phyloP scores from a whole-genome alignment of 2,797 vertebrate species.

The Enteromius argenteus region DNA sequence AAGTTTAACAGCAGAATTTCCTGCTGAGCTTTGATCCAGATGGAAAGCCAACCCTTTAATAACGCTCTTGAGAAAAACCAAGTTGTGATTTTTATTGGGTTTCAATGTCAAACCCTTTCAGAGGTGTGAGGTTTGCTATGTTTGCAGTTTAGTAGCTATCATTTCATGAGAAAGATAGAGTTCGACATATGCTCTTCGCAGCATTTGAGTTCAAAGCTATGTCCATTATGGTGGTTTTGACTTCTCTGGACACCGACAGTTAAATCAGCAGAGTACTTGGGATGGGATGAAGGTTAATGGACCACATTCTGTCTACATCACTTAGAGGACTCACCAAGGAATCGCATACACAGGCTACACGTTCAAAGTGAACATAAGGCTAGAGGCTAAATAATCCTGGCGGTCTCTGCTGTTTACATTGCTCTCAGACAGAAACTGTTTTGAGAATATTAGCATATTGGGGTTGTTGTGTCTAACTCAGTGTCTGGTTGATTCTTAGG shows the following conservation, averaged over 20 bases:
- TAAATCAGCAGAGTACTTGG: neutral
- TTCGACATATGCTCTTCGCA: conserved; percentile 27
- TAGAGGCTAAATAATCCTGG: neutral
- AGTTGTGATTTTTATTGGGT: conserved; percentile 53
- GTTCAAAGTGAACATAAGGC: neutral
- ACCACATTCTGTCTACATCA: neutral
- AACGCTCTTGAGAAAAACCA: conserved; percentile 50
- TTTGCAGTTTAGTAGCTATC: conserved; percentile 19
- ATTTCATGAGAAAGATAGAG: conserved; percentile 33
- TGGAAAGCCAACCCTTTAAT: conserved; percentile 55
- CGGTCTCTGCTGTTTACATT: conserved; percentile 40
- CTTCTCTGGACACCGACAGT: neutral
- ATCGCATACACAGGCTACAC: neutral
- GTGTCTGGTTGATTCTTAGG: conserved; percentile 69
- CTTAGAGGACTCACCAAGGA: neutral
- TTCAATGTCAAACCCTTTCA: conserved; percentile 39
- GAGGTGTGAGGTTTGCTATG: conserved; percentile 32
- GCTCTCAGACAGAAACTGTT: conserved; percentile 54
- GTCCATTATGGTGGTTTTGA: neutral
- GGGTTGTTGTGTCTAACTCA: conserved; percentile 71
- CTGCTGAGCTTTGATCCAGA: conserved; percentile 56
- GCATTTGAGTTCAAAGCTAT: conserved; percentile 9
- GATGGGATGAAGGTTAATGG: neutral
- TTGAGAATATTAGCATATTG: conserved; percentile 67
- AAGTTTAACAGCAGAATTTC: conserved; percentile 43